Base-by-base conservation (phyloP, 2,113 vertebrate species). In the Amphiprion ocellaris region DNA sequence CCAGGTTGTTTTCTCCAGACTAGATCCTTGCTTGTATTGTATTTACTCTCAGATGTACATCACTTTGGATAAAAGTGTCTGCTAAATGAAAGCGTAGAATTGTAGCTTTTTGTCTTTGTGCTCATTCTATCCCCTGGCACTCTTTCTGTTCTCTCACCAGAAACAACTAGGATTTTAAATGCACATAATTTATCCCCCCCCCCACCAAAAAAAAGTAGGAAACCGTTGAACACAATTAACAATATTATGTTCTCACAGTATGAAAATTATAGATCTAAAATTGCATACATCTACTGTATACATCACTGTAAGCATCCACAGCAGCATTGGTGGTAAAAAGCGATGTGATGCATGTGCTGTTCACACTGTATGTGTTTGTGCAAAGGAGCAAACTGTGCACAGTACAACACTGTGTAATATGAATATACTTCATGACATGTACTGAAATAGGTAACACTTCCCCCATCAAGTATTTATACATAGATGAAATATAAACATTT, bases 381-480 rank as follows among this genome's bases (percentile, higher is more conserved):
- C 79, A 92, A 87, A 85, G 16, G 52, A 82, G 80, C 76, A 89
- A 76, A 79, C 39, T 56, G 64, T 69, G 65, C 64, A 86, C 66
- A 72, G 30, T 61, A 26, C 49, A 76, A 79, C 46, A 81, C 65
- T 80, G 69, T 75, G 49, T 69, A 17, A 56, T 58, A 81, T 56
- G 85, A 82, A 90, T 54, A 72, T 21, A 66, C 26, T 52, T 46
- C 26, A 54, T 28, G 55, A 49, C 16, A 77, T 11, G 15, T 68
- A 10, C 26, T 41, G n/a, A 70, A 49, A 67, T 11, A 9, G 11
- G n/a, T 4, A 76, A 69, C 14, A 28, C 33, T 23, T 28, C 21
- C 5, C 56, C 17, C 44, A n/a, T 52, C 37, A 4, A 69, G 28
- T 16, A 59, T 68, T 63, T 55, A 21, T 21, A 53, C 9, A 53